These are phyloP conservation scores for Cheumatopsyche charites DNA, from an alignment of 1,140 invertebrate species.

Conservation along the genomic window DNA sequence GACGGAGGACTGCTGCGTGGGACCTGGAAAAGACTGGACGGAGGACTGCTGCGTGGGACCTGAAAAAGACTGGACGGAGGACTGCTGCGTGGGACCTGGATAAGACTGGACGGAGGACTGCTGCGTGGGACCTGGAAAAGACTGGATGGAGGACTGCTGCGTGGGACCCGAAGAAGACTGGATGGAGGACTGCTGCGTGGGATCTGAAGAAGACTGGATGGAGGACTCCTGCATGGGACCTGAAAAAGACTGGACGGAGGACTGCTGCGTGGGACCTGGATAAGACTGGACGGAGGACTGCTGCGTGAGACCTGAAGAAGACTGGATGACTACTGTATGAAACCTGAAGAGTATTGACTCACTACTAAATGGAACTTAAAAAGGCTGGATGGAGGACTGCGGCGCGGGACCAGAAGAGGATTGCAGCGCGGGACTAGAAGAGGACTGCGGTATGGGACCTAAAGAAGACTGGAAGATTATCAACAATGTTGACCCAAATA, in stretches of 20 bases:
- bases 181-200: neutral
- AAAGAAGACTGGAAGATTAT: neutral
- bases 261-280: neutral
- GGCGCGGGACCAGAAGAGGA: neutral
- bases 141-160: no score
- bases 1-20: no score
- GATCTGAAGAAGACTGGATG: neutral
- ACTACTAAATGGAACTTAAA: no score
- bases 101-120: no score
- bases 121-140: no score
- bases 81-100: no score
- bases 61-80: no score
- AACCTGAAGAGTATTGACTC: neutral
- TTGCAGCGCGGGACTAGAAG: neutral
- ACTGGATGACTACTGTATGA: neutral
- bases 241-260: neutral
- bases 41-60: no score
- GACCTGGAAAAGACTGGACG: no score
- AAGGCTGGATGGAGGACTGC: neutral
- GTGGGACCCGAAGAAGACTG: no score
- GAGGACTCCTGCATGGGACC: neutral
- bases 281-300: neutral
- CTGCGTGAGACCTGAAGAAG: neutral
- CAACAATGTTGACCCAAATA: no score
- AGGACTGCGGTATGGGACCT: neutral